Conservation (phyloP, 2,888 invertebrate species). For the Zaprionus lineosus region DNA sequence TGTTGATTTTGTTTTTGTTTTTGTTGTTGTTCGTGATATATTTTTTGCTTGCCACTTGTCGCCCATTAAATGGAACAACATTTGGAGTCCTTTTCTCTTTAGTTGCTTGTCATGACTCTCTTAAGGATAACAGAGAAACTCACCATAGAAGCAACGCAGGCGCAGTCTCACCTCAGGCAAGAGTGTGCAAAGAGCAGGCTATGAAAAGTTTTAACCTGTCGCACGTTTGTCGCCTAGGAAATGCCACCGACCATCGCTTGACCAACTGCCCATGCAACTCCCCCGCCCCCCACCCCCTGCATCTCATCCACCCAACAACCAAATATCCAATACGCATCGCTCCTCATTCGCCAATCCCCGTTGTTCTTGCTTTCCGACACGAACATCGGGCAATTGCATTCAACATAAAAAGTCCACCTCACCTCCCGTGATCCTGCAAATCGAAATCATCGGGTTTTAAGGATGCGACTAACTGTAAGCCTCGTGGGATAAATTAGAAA, state of each 20-base stretch:
- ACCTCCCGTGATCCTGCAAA: no score
- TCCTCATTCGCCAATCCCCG: not conserved
- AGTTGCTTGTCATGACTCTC: conserved; percentile 1
- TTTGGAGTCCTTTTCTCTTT: conserved; percentile 31
- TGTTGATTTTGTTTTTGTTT: conserved; percentile 5
- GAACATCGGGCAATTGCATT: conserved; percentile 10
- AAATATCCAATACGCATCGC: not conserved
- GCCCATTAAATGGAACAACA: conserved; percentile 25
- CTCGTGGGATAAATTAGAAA: no score
- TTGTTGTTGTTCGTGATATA: not conserved
- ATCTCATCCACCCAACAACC: not conserved
- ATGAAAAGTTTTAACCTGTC: conserved; percentile 46
- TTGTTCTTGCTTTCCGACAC: conserved; percentile 8
- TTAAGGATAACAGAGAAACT: conserved; percentile 11
- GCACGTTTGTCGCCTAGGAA: conserved; percentile 34
- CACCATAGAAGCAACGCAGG: conserved; percentile 25
- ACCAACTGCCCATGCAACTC: conserved; percentile 2
- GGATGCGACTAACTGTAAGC: no score
- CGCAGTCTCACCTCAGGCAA: conserved; percentile 22
- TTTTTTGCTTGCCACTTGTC: conserved; percentile 18
- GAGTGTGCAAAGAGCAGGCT: not conserved
- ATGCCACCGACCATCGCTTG: conserved; percentile 10
- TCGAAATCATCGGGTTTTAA: no score
- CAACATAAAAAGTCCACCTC: no score
- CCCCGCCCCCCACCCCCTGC: not conserved